Base-by-base conservation (phyloP, 2,888 invertebrate genomes). In the Argyresthia goedartella region DNA sequence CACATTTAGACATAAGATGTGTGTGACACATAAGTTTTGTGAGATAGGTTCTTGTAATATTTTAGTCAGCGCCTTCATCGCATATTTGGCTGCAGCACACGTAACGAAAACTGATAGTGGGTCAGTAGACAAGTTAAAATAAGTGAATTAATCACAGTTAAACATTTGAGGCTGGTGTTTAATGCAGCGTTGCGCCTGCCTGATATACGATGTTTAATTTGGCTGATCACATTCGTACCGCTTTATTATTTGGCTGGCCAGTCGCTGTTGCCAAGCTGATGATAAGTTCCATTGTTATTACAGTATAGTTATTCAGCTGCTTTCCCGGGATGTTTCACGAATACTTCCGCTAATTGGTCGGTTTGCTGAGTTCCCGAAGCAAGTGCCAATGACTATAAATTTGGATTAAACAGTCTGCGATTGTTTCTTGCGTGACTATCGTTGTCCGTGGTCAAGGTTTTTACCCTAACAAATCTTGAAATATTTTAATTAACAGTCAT, bases 381-480 rank as follows among this genome's bases (percentile, higher is more conserved):
- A 60, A 67, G 67, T 76, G 77, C 76, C 76, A 81, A 80, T 80
- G 67, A 65, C 69, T 70, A 75, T 78, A 77, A 76, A 79, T 76
- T 68, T 63, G 64, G 69, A 73, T 75, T 76, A 76, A 77, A 73
- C 69, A 66, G 68, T 62, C 56, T 59, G 60, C 60, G 64, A 64
- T 69, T 64, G 65, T 68, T 61, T 63, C 64, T 59, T 57, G 56
- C 62, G 60, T 58, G 56, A 59, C 58, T 60, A 62, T 60, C 62
- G 60, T 54, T 63, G 61, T 57, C 56, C 57, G 63, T 59, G 62
- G 58, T 55, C 71, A 73, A 75, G 73, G 74, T 64, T 61, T n/a
- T n/a, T n/a, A n/a, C n/a, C n/a, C n/a, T n/a, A n/a, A n/a, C n/a
- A n/a, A n/a, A n/a, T n/a, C n/a, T n/a, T n/a, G n/a, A n/a, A n/a